Base-by-base conservation (phyloP, 2,888 invertebrate species). In the Xestia sexstrigata region DNA sequence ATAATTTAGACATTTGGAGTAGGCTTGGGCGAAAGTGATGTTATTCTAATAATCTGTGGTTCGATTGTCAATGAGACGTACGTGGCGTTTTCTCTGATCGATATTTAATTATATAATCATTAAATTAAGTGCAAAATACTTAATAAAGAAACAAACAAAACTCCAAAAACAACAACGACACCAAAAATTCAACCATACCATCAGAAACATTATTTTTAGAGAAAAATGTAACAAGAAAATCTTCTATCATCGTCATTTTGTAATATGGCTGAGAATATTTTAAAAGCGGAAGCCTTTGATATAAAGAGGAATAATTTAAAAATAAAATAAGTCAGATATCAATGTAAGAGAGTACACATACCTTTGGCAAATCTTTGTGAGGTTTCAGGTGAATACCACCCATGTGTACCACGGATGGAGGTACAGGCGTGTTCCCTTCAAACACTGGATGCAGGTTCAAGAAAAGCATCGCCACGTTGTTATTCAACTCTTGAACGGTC, bases 351-450 rank as follows among this genome's bases (percentile, higher is more conserved):
- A n/a, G 23, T 60, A 74, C 76, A n/a, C n/a, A 75, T 63, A 74
- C 78, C 1, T 58, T 13, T 30, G 78, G 74, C 49, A 84, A 58
- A 58, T 74, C 67, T 9, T 82, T 84, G 0, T 62, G 30, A 17
- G 88, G 85, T 39, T 81, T 89, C 55, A 90, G 88, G 76, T 93
- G 92, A 47, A 94, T 85, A 1, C 93, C 93, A 8, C 92, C 92
- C 70, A 93, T 87, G 70, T 90, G 91, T 5, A 93, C 55, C 1
- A 94, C 88, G 63, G 83, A 90, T 0, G 93, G 91, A 15, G 93
- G 87, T 13, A 87, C 87, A 0, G 87, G 93, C 6, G 88, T 88
- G 67, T 91, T 93, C 5, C 87, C 88, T 72, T 90, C 90, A 90
- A 91, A 94, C 26, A 93, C 73, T 6, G 91, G 90, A 87, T 93